These are phyloP conservation scores for Typhlichthys eigenmanni DNA, from an alignment of 2,797 vertebrate species.

Conservation along the genomic window DNA sequence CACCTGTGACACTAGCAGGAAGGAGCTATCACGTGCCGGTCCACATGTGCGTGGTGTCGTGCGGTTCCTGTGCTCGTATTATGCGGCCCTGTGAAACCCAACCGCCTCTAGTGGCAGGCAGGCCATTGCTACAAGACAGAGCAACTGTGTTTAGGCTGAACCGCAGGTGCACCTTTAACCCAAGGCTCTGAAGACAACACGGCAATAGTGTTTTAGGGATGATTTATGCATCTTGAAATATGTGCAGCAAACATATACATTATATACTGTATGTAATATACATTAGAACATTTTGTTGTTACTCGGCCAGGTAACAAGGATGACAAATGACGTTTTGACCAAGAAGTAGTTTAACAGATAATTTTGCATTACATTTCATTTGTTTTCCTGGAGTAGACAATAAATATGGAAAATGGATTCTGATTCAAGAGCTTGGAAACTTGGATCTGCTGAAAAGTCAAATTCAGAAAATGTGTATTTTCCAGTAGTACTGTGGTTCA, in stretches of 20 bases:
- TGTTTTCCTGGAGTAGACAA: constrained; percentile 25
- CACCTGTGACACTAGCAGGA: constrained; percentile 43
- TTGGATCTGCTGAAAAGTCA: no score
- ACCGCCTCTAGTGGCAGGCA: no score
- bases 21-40: constrained; percentile 26
- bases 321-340: neutral
- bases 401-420: constrained; percentile 8
- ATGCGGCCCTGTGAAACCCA: neutral
- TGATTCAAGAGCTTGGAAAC: neutral
- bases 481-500: no score
- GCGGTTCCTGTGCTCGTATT: neutral
- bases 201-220: no score
- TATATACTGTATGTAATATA: neutral
- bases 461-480: neutral
- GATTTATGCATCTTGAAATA: no score
- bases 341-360: constrained; percentile 1
- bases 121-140: no score
- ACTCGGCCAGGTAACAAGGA: constrained; percentile 9
- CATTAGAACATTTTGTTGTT: constrained; percentile 22
- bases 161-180: no score
- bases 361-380: constrained; percentile 3
- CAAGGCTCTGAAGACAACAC: no score
- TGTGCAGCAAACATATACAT: no score
- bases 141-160: no score
- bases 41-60: constrained; percentile 18